Conservation (phyloP, 2,888 invertebrate genomes). For the Rotaria socialis region DNA sequence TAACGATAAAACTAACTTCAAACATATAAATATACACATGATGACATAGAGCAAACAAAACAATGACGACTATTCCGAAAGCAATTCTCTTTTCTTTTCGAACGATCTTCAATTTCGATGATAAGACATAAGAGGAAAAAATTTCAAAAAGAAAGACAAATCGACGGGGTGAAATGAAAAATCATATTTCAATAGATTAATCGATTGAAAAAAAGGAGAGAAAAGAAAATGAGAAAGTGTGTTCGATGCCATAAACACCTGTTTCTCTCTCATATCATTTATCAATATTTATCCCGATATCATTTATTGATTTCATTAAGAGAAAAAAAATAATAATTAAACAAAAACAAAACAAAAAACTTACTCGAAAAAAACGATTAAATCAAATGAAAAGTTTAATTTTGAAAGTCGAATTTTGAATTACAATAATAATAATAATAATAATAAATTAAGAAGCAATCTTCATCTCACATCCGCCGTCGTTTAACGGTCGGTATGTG, state of each 20-base stretch:
- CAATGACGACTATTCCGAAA: background rate
- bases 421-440: background rate
- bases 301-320: background rate
- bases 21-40: background rate
- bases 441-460: background rate
- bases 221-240: background rate
- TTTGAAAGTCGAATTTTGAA: background rate
- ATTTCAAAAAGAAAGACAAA: background rate
- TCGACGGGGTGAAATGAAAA: background rate
- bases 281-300: background rate
- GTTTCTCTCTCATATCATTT: background rate
- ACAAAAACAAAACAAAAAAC: background rate
- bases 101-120: background rate
- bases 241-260: constrained; percentile 4
- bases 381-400: background rate
- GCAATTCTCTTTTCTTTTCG: background rate
- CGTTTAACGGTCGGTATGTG: constrained; percentile 19
- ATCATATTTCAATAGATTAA: background rate
- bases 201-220: background rate
- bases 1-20: constrained; percentile 10
- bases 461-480: constrained; percentile 23
- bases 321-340: too few relatives aligned
- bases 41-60: constrained; percentile 17
- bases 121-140: background rate
- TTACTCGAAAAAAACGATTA: background rate